These are phyloP conservation scores for Troides oblongomaculatus DNA, from an alignment of 2,888 invertebrate species.

Conservation along the genomic window DNA sequence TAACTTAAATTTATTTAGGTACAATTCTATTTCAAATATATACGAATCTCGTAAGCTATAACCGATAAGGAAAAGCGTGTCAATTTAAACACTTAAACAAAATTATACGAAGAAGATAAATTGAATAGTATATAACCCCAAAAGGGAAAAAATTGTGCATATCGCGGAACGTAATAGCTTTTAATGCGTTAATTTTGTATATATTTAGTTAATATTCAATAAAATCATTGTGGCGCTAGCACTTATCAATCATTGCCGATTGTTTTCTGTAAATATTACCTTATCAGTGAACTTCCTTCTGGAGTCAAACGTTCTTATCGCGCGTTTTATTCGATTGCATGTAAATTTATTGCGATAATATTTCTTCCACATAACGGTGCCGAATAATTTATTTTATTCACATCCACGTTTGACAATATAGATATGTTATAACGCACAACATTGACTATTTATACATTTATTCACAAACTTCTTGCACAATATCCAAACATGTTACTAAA, in stretches of 20 bases:
- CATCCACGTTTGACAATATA: conserved; percentile 11
- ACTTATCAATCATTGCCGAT: conserved; percentile 41
- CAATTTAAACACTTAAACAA: not conserved
- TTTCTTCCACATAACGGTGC: conserved; percentile 30
- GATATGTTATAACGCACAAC: conserved; percentile 5
- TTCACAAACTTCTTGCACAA: not conserved
- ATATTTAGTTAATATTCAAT: conserved; percentile 28
- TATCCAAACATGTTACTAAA: not conserved
- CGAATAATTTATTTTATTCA: conserved; percentile 28
- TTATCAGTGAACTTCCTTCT: conserved; percentile 49
- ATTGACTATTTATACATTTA: not conserved
- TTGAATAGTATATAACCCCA: not conserved
- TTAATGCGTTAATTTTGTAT: conserved; percentile 26
- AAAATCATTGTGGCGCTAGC: conserved; percentile 35
- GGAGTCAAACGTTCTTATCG: conserved; percentile 41
- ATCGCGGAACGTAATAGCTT: conserved; percentile 3
- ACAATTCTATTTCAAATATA: no score
- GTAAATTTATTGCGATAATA: conserved; percentile 38
- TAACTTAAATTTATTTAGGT: no score
- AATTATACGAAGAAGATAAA: not conserved
- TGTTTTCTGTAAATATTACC: conserved; percentile 46
- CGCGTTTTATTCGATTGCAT: conserved; percentile 37
- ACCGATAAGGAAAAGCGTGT: not conserved
- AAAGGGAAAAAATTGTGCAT: conserved; percentile 13
- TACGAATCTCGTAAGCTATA: no score